A percentile compares a stretch with the other conserved stretches of the same genome.
Evolutionary conservation across 2,888 invertebrate genomes (phyloP).

Genomic region (Hypselothyrea guttata): DNA sequence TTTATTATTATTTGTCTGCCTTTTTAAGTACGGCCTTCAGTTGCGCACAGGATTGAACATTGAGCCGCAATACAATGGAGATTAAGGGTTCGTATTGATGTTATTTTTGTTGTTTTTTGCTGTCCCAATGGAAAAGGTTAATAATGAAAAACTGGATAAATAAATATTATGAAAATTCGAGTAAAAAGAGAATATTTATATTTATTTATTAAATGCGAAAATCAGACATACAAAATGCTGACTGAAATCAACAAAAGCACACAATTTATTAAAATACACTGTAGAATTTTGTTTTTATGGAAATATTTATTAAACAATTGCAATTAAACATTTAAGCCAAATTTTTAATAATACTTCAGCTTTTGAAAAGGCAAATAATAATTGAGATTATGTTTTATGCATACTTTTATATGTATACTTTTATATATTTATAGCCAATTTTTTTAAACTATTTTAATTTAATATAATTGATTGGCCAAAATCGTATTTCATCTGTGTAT

Average conservation of each 20-base stretch:
- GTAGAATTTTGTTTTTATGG: not conserved
- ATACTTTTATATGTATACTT: too few relatives aligned
- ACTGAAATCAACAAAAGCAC: conserved; percentile 8
- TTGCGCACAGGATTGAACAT: conserved; percentile 34
- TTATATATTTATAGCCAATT: too few relatives aligned
- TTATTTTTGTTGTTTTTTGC: conserved; percentile 20
- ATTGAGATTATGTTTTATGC: too few relatives aligned
- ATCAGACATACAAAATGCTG: conserved; percentile 26
- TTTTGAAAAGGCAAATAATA: too few relatives aligned
- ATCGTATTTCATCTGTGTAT: too few relatives aligned
- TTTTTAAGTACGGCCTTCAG: conserved; percentile 56
- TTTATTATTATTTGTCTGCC: conserved; percentile 59
- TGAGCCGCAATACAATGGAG: conserved; percentile 64
- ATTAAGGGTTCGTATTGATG: conserved; percentile 49
- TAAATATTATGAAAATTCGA: conserved; percentile 44
- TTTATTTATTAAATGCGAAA: conserved; percentile 47
- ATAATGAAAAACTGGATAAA: conserved; percentile 43
- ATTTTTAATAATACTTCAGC: too few relatives aligned
- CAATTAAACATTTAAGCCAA: too few relatives aligned
- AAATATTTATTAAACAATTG: not conserved
- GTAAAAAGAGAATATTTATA: conserved; percentile 20
- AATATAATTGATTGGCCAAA: too few relatives aligned
- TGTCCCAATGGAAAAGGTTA: conserved; percentile 46
- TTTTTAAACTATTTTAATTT: too few relatives aligned
- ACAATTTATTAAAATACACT: conserved; percentile 1